These are phyloP conservation scores for Dryas iulia DNA, from an alignment of 1,140 invertebrate genomes.

Conservation along the genomic window DNA sequence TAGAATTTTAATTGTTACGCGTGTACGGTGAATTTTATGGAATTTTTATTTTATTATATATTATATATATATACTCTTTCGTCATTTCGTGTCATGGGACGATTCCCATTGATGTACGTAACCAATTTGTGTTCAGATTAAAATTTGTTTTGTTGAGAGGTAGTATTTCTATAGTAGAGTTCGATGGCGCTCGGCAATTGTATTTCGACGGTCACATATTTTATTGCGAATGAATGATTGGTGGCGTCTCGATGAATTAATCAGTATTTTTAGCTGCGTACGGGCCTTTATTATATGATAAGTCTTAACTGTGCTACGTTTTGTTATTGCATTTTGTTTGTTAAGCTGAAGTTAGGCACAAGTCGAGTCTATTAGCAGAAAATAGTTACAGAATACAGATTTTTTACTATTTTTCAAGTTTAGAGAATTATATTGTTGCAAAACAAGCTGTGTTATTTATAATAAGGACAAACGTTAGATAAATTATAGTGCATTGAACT, in stretches of 20 bases:
- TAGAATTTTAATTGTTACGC: conserved; percentile 20
- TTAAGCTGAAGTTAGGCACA: no score
- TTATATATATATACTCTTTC: no score
- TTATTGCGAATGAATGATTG: conserved; percentile 8
- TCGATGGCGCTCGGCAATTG: no score
- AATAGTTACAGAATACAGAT: not conserved
- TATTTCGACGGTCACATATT: conserved; percentile 11
- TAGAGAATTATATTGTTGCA: not conserved
- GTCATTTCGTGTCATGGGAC: no score
- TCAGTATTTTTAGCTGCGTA: not conserved
- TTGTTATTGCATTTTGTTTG: no score
- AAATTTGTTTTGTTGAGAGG: no score
- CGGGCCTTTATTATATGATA: not conserved
- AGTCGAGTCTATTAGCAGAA: no score
- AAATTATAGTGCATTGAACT: not conserved
- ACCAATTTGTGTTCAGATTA: no score
- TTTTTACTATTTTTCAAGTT: not conserved
- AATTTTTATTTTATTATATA: no score
- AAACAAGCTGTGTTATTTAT: not conserved
- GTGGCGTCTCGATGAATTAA: not conserved
- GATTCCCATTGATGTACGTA: no score
- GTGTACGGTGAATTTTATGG: not conserved
- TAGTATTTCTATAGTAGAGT: no score
- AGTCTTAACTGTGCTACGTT: no score
- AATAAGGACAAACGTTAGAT: not conserved